Evolutionary conservation across 2,888 invertebrate genomes (phyloP).

Genomic region (Zaprionus lineosus): DNA sequence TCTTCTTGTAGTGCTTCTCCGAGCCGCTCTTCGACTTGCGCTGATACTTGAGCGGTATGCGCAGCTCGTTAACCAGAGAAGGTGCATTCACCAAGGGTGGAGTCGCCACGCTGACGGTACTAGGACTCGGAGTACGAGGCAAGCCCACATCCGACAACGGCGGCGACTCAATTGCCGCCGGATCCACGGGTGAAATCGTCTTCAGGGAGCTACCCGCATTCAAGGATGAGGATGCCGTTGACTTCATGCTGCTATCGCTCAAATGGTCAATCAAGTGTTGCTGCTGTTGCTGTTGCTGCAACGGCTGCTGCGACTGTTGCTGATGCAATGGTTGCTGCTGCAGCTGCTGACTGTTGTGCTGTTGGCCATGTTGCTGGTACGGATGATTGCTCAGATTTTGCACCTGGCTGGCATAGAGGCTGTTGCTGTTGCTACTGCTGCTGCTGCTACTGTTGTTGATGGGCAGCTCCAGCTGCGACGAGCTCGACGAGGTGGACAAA

Average conservation of each 20-base stretch:
- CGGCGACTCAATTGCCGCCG: slow-evolving; percentile 84
- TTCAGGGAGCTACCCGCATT: slow-evolving; percentile 59
- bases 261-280: slow-evolving; percentile 73
- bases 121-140: slow-evolving; percentile 82
- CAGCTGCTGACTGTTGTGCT: slow-evolving; percentile 67
- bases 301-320: slow-evolving; percentile 21
- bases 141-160: slow-evolving; percentile 83
- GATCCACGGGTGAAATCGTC: slow-evolving; percentile 81
- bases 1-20: slow-evolving; percentile 91
- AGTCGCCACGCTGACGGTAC: slow-evolving; percentile 76
- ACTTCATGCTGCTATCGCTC: slow-evolving; percentile 80
- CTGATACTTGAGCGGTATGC: slow-evolving; percentile 86
- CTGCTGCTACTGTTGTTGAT: slow-evolving; percentile 74
- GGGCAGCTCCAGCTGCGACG: slow-evolving; percentile 81
- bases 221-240: slow-evolving; percentile 63
- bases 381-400: slow-evolving; percentile 60
- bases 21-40: slow-evolving; percentile 83
- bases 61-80: slow-evolving; percentile 76
- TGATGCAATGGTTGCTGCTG: slow-evolving; percentile 46
- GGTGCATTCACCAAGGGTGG: slow-evolving; percentile 74
- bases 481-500: slow-evolving; percentile 84
- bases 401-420: slow-evolving; percentile 68
- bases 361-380: slow-evolving; percentile 67
- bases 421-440: slow-evolving; percentile 47
- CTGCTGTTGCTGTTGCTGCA: slow-evolving; percentile 44